Percentiles rank a stretch among this genome's conserved stretches.
phyloP scores from a whole-genome alignment of 2,797 vertebrate genomes.

The Tiaroga cobitis region DNA sequence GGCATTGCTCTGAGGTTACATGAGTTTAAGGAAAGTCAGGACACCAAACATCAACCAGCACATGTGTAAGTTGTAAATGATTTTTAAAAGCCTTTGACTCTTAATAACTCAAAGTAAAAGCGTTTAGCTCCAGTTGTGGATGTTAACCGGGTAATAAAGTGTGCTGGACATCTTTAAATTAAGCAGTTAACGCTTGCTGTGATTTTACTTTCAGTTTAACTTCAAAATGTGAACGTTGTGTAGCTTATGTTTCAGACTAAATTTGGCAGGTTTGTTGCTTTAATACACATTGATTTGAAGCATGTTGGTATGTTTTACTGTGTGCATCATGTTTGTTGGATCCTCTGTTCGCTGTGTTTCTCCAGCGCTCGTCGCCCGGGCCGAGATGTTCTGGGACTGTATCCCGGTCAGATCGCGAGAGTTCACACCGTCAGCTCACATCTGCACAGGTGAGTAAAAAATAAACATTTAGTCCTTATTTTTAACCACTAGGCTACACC shows the following conservation, averaged over 20 bases:
- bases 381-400: conserved; percentile 66
- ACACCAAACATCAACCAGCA: conserved; percentile 3
- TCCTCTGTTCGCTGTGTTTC: not conserved
- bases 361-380: conserved; percentile 53
- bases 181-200: not conserved
- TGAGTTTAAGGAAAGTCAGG: conserved; percentile 66
- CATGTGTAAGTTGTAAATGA: not conserved
- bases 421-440: conserved; percentile 58
- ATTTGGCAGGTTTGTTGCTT: not conserved
- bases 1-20: conserved; percentile 69
- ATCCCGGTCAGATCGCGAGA: conserved; percentile 71
- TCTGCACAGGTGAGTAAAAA: conserved; percentile 58
- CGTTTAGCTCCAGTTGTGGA: not conserved
- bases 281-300: not conserved
- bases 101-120: not conserved
- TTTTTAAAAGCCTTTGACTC: not conserved
- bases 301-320: not conserved
- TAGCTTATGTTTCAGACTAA: not conserved
- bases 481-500: not conserved
- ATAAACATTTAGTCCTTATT: too few species aligned
- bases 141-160: not conserved
- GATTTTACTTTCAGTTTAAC: not conserved
- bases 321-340: not conserved
- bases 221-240: not conserved
- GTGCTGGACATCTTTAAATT: not conserved